Evolutionary conservation across 2,113 vertebrate genomes (phyloP), one percentile per base, ranked within the genome.

Genomic region (Oceanodroma tethys): DNA sequence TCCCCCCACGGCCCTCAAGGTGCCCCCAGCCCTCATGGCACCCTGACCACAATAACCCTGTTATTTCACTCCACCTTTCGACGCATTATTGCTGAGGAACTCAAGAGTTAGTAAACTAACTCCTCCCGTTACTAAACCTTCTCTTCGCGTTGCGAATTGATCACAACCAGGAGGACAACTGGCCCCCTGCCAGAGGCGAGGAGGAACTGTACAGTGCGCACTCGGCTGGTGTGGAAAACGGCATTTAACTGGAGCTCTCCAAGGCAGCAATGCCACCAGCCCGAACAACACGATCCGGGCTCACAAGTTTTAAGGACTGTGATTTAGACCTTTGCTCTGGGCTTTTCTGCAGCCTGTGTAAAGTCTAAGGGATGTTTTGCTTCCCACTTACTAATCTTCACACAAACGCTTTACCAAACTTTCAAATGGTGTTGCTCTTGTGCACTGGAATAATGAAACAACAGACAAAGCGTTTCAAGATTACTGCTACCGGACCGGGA

Each of bases 201-300:
- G 19, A 60, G 36, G 13, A 26, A 23, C 5, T 25, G 38, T 10
- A 42, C 7, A 73, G 43, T 19, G 34, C 0, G 0, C 17, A 18
- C 12, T 23, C 8, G 1, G 21, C 30, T 59, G 11, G 13, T 18
- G 9, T 5, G 0, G 80, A 66, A 95, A 92, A 60, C 0, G 0
- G 43, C 1, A 0, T 68, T 68, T 63, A 50, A 67, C 36, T 11
- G 0, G 22, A 89, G 34, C 13, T 76, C 36, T 59, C 40, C 3
- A 1, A 27, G 21, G 30, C 63, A 68, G 23, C 29, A 93, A 21
- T 1, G 5, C 7, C 16, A 52, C 36, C 0, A 1, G 8, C 36
- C 25, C 30, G 3, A 80, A 40, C 17, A 27, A 40, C 14, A 55
- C 0, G 2, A 23, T 60, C 53, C 2, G 3, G 22, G 10, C 29